Base-by-base conservation (phyloP, 2,113 vertebrate species). In the Plotosus lineatus region DNA sequence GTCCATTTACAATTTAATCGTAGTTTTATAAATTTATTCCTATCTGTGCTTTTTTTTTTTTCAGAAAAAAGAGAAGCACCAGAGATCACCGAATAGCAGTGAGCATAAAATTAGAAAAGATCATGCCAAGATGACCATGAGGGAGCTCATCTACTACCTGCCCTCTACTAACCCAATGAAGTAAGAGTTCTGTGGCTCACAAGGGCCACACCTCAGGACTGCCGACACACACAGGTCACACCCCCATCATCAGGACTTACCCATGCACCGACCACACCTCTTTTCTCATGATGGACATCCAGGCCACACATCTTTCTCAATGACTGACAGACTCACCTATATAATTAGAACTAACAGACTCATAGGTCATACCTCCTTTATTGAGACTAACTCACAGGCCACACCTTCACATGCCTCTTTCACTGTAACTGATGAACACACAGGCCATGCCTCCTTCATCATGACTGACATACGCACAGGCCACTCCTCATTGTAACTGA, bases 91-190 rank as follows among this genome's bases (percentile, higher is more conserved):
- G 26, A 1, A 28, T 0, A 75, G n/a, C 46, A 95, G 89, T 48
- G 94, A 96, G 88, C 90, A 82, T 36, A 86, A 82, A 63, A 85
- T 72, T 42, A 90, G 88, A 75, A 91, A 91, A 83, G 98, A 98
- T 90, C 96, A 95, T 80, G 92, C 96, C 86, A 98, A 97, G 93
- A 99, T 99, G 98, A 97, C 94, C 19, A 99, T 99, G 97, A 95
- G 95, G 86, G 98, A 99, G 82, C 94, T 99, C 44, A 96, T 99
- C 88, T 97, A 96, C 88, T 99, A 97, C 82, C 88, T 99, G 6
- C 98, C 98, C 4, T 80, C 91, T 76, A 95, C 92, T 28, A 98
- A 98, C 90, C 97, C 98, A 10, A 98, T 99, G 98, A 94, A 89
- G 97, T 98, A 94, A 94, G 95, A 93, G 73, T 9, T 44, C 42